Evolutionary conservation across 2,113 vertebrate species (phyloP), one percentile per base, ranked within the genome.

Genomic region (Nymphicus hollandicus): DNA sequence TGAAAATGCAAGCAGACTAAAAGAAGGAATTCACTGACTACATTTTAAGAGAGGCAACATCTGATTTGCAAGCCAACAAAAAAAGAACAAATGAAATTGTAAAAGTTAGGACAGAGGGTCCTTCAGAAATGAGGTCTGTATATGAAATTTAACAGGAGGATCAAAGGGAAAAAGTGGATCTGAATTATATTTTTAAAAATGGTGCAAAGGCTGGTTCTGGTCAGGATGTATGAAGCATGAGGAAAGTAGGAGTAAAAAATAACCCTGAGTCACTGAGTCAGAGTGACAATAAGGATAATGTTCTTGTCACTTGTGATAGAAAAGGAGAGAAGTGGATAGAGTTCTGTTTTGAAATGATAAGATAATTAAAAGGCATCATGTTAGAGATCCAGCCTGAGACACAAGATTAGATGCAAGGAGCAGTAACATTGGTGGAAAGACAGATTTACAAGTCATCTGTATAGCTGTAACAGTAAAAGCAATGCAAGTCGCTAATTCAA

Each of bases 261-360:
- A 91, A 92, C 29, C 70, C 74, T 80, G 60, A 86, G 88, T 83
- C 79, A 96, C 49, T 81, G 71, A 77, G 72, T 73, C 29, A 90
- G 76, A 95, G 50, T 78, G 89, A 88, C 89, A 95, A 89, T 46
- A 78, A 88, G 37, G 53, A 86, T 73, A 80, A 91, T 88, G 49
- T 87, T 91, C 84, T 88, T 83, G 81, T 93, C 87, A 86, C 88
- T 77, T 86, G 49, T 89, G 87, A 93, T 10, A 69, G 87, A 81
- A 82, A 95, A 80, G 58, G 46, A 91, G n/a, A 85, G 41, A 91
- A 69, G 53, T 17, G 31, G 82, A 86, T 63, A 58, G 29, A 89
- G 74, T 70, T 88, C 46, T 80, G 46, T 58, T 89, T 73, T 66
- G 49, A 80, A 92, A 88, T 69, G 5, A 13, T 43, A 84, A 71